phyloP scores from a whole-genome alignment of 2,113 vertebrate genomes.

The Ramphastos sulfuratus region DNA sequence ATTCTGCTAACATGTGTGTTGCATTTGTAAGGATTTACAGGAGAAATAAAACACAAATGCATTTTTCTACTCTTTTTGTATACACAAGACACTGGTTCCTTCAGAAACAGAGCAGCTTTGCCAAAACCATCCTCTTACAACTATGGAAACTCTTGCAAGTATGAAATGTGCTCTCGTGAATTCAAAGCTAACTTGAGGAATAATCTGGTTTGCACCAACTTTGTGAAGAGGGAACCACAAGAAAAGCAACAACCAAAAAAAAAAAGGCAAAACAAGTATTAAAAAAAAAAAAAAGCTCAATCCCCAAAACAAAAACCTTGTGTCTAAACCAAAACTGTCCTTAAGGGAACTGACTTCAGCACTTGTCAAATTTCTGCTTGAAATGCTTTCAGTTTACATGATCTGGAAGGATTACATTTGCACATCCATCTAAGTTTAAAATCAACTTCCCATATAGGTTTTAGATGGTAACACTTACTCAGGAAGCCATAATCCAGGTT shows the following conservation, averaged over 20 bases:
- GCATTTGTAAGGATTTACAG: neutral
- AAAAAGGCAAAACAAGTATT: neutral
- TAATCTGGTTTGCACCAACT: neutral
- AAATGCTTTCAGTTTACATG: neutral
- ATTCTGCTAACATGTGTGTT: neutral
- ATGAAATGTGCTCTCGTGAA: neutral
- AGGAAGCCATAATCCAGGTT: neutral
- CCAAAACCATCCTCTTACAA: neutral
- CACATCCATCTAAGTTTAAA: neutral
- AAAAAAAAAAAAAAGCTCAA: neutral
- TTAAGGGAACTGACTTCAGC: neutral
- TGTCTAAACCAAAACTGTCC: neutral
- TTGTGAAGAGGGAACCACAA: rapidly evolving
- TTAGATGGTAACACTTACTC: neutral
- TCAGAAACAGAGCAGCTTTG: neutral
- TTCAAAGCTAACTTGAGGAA: neutral
- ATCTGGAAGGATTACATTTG: neutral
- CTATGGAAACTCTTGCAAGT: neutral
- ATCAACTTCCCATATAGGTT: neutral
- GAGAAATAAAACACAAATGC: neutral
- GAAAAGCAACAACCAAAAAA: neutral
- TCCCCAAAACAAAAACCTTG: rapidly evolving
- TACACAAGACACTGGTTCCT: neutral
- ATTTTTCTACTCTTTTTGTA: neutral
- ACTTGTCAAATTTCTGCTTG: neutral